Evolutionary conservation across 2,113 vertebrate genomes (phyloP).

Genomic region (Pteruthius melanotis): DNA sequence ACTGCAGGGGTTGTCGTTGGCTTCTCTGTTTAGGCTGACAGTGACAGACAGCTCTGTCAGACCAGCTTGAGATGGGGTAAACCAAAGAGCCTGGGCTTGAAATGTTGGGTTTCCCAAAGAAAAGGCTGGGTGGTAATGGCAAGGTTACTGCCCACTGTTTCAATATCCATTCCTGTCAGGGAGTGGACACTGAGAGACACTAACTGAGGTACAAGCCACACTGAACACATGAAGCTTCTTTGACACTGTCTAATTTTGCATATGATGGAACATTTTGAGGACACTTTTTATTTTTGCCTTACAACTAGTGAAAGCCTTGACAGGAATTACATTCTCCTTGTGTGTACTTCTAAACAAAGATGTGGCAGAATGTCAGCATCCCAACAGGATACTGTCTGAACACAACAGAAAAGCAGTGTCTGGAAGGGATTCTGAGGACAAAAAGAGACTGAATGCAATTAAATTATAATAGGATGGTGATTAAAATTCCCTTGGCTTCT

Average conservation of each 20-base stretch:
- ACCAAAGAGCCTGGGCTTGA: background rate
- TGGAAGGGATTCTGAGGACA: background rate
- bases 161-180: background rate
- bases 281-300: background rate
- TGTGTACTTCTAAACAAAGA: background rate
- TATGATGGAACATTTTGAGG: background rate
- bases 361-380: background rate
- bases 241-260: background rate
- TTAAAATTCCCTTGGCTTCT: background rate
- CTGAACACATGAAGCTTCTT: background rate
- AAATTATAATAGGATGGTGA: background rate
- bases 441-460: background rate
- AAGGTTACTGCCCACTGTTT: background rate
- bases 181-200: background rate
- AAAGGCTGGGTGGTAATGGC: background rate
- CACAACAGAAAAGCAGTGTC: background rate
- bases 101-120: background rate
- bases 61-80: background rate
- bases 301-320: background rate
- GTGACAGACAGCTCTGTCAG: background rate
- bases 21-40: background rate
- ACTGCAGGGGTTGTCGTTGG: background rate
- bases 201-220: background rate
- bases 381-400: background rate
- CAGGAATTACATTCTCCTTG: background rate